Evolutionary conservation across 2,113 vertebrate genomes (phyloP).

Genomic region (Tapirus terrestris): DNA sequence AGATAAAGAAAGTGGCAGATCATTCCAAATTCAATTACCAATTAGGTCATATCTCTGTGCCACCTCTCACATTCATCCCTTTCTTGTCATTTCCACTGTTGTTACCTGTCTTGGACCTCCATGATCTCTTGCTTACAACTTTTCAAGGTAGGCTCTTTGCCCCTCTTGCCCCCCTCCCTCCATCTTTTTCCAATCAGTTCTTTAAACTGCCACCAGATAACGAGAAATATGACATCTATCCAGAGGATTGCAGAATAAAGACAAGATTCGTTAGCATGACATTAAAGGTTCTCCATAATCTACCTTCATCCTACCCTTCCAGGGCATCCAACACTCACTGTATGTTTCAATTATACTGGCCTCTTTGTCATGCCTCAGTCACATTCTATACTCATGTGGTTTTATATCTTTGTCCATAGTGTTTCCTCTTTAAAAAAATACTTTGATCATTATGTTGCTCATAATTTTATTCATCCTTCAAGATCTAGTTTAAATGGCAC

Average conservation of each 20-base stretch:
- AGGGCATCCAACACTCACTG: accelerated
- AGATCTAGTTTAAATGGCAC: neutral
- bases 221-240: neutral
- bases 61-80: neutral
- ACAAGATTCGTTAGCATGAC: neutral
- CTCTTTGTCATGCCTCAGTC: neutral
- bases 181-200: neutral
- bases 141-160: neutral
- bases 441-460: neutral
- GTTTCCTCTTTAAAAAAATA: neutral
- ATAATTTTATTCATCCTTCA: neutral
- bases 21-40: neutral
- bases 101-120: neutral
- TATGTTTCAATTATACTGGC: accelerated
- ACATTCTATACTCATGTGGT: accelerated
- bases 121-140: neutral
- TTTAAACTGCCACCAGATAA: neutral
- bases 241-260: neutral
- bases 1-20: neutral
- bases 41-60: too few species aligned
- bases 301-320: neutral
- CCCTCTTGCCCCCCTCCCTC: accelerated
- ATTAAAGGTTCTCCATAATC: neutral
- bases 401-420: neutral
- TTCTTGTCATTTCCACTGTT: neutral